These are phyloP conservation scores for Uria aalge DNA, from an alignment of 2,113 vertebrate species.

Conservation along the genomic window DNA sequence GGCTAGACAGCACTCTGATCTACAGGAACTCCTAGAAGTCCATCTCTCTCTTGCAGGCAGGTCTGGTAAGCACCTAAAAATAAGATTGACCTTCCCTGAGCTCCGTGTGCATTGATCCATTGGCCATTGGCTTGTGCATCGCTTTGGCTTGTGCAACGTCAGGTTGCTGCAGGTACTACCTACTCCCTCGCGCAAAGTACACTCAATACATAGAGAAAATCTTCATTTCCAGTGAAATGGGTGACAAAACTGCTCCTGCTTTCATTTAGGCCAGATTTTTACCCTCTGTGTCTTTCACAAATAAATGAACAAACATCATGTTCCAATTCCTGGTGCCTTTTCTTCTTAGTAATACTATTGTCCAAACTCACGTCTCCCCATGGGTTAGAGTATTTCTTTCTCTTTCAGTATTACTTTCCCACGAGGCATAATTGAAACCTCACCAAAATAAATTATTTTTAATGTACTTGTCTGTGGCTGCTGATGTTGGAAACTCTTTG, in stretches of 20 bases:
- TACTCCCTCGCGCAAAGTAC: rapidly evolving
- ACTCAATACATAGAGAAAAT: not conserved
- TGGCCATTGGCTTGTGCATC: not conserved
- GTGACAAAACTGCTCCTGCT: not conserved
- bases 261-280: not conserved
- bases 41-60: not conserved
- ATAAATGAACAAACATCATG: not conserved
- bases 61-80: not conserved
- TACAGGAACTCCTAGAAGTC: not conserved
- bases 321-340: constrained; percentile 17
- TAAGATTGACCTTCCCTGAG: not conserved
- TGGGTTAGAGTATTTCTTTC: not conserved
- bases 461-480: not conserved
- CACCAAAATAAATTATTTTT: constrained; percentile 24
- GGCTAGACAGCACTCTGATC: not conserved
- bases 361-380: not conserved
- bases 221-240: not conserved
- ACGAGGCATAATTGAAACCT: constrained; percentile 22
- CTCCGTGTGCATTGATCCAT: rapidly evolving
- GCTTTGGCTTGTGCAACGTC: not conserved
- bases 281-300: not conserved
- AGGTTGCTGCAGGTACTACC: rapidly evolving
- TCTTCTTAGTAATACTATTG: not conserved
- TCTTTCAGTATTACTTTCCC: constrained; percentile 29
- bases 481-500: not conserved